A percentile compares a stretch with the other conserved stretches of the same genome.
Conservation (phyloP, 2,113 vertebrate genomes). For the Aphyosemion australe region DNA sequence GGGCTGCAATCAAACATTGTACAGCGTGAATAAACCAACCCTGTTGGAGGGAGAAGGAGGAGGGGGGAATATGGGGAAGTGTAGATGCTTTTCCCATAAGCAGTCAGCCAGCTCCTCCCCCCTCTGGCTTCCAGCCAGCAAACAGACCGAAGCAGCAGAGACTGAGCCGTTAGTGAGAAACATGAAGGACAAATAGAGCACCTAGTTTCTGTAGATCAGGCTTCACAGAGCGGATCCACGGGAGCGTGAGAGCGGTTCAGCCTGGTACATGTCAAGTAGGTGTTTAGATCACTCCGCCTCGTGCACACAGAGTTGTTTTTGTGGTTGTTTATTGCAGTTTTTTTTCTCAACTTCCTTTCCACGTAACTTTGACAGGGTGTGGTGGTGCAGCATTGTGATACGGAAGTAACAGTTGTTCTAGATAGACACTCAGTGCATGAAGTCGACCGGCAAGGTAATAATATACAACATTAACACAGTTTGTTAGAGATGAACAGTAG, state of each 20-base stretch:
- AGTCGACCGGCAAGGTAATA: slow-evolving; percentile 49
- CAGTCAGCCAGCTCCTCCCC: slow-evolving; percentile 62
- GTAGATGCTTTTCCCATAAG: slow-evolving; percentile 82
- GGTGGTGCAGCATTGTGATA: slow-evolving; percentile 38
- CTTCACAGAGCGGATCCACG: slow-evolving; percentile 1
- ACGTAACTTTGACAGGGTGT: slow-evolving; percentile 58
- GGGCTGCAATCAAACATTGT: slow-evolving; percentile 16
- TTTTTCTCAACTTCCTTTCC: slow-evolving; percentile 53
- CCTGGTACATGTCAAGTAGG: slow-evolving; percentile 49
- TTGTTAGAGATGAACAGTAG: neutral
- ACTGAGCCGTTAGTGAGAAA: slow-evolving; percentile 20
- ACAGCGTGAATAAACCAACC: slow-evolving; percentile 18
- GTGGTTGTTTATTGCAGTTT: slow-evolving; percentile 37
- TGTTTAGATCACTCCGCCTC: neutral
- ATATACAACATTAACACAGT: neutral
- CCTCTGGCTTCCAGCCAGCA: slow-evolving; percentile 60
- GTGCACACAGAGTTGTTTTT: slow-evolving; percentile 29
- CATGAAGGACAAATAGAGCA: slow-evolving; percentile 35
- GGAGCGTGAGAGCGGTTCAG: slow-evolving; percentile 14
- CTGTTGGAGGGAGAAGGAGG: slow-evolving; percentile 32
- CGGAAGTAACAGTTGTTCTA: slow-evolving; percentile 53
- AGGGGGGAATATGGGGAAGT: slow-evolving; percentile 67
- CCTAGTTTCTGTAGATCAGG: slow-evolving; percentile 32
- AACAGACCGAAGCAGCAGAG: slow-evolving; percentile 18
- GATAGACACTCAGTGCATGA: slow-evolving; percentile 34